Base-by-base conservation (phyloP, 2,888 invertebrate genomes). In the Resseliella maxima region DNA sequence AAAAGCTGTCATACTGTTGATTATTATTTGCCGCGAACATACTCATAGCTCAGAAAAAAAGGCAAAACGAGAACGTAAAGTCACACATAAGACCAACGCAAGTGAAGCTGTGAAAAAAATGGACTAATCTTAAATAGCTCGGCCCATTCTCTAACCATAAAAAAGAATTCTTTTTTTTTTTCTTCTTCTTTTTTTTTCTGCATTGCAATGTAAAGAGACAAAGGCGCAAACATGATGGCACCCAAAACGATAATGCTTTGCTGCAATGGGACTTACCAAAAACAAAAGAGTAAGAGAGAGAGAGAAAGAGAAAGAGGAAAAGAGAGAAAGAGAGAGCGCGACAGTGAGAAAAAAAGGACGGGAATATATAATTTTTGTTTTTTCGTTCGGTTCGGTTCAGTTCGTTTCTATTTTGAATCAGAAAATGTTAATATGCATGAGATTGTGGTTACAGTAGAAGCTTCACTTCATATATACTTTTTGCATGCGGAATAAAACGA, bases 201-300 rank as follows among this genome's bases (percentile, higher is more conserved):
- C 31, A 15, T 8, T 72, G 35, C 72, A 72, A 27, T 72, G 31
- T 72, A 35, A 2, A 35, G 35, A 72, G 10, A 31, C 72, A 72
- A 72, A 72, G 72, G 72, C 72, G 31, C 72, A 72, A 72, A 72
- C 35, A 72, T 72, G 72, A 72, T 72, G 31, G 72, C 35, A 72
- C 72, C 72, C 72, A 72, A 72, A 72, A 72, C 72, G 72, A 72
- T 72, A 72, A 72, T 72, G 72, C 72, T 72, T 72, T 72, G 72
- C 72, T 72, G 72, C 31, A 72, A 31, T 72, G 72, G 72, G 72
- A 72, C 72, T 31, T 31, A 72, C 72, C 15, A 35, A 27, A 12
- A 18, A 24, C 12, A 50, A 50, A 50, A 50, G 21, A 21, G 50
- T 10, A 21, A 50, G 50, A 50, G 50, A 21, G 8, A 3, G 24